Conservation (phyloP, 2,797 vertebrate species). For the Etheostoma nigrum region DNA sequence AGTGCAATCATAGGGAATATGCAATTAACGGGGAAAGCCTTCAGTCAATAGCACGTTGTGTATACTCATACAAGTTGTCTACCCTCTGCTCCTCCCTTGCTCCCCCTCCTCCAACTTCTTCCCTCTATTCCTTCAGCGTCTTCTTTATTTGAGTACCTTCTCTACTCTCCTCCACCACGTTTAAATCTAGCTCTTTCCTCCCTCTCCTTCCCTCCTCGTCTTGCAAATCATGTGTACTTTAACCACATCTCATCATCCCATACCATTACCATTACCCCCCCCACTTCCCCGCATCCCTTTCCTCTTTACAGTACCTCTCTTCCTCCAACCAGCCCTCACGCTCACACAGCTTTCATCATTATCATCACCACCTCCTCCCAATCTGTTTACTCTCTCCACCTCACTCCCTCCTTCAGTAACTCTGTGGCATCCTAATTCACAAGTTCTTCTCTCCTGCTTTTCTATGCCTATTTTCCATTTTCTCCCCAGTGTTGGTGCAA, state of each 20-base stretch:
- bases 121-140: conserved; percentile 47
- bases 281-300: conserved; percentile 41
- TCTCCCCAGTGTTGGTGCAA: conserved; percentile 41
- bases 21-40: conserved; percentile 83
- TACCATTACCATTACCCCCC: conserved; percentile 62
- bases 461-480: conserved; percentile 42
- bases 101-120: conserved; percentile 27
- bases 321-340: conserved; percentile 50
- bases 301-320: conserved; percentile 48
- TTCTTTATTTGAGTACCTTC: conserved; percentile 57
- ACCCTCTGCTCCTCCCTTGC: conserved; percentile 37
- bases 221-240: conserved; percentile 71
- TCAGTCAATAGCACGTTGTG: conserved; percentile 80
- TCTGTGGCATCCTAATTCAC: conserved; percentile 61
- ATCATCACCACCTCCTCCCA: conserved; percentile 73
- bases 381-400: conserved; percentile 73
- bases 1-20: conserved; percentile 80
- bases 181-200: conserved; percentile 52
- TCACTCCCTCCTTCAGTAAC: conserved; percentile 47
- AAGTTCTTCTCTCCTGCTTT: conserved; percentile 43
- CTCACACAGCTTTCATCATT: conserved; percentile 75
- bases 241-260: conserved; percentile 63
- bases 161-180: conserved; percentile 47
- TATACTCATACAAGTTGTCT: conserved; percentile 68
- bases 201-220: conserved; percentile 43